Percentiles rank a stretch among this genome's conserved stretches.
Evolutionary conservation across 53 echinoderm and acorn worm genomes (phyloP).

Genomic region (Hippasteria phrygiana): DNA sequence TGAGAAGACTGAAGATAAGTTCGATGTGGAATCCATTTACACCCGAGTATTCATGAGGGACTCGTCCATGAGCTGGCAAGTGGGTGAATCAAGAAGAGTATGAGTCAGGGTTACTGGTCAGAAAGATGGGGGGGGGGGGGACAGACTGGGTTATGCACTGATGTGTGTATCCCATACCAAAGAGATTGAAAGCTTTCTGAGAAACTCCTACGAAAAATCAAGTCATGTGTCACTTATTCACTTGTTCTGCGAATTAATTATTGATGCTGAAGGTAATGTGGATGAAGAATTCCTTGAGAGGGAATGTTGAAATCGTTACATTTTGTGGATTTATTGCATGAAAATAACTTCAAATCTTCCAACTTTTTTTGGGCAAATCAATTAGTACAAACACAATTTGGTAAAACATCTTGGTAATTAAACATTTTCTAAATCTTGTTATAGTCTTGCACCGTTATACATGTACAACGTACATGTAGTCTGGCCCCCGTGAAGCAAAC

Average conservation of each 20-base stretch:
- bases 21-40: not conserved
- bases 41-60: not conserved
- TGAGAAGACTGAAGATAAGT: not conserved
- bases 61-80: too few species aligned
- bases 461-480: too few species aligned
- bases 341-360: too few species aligned
- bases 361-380: too few species aligned
- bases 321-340: too few species aligned
- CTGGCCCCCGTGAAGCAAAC: too few species aligned
- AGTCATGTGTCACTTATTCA: conserved; percentile 3
- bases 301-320: too few species aligned
- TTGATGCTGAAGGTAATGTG: not conserved
- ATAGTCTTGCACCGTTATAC: too few species aligned
- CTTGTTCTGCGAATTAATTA: not conserved
- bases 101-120: conserved; percentile 8
- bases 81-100: not conserved
- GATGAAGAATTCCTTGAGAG: too few species aligned
- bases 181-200: not conserved
- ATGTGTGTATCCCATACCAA: not conserved
- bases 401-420: too few species aligned
- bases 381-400: too few species aligned
- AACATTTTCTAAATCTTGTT: too few species aligned
- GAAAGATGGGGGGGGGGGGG: not conserved
- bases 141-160: not conserved
- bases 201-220: not conserved